Base-by-base conservation (phyloP, 2,797 vertebrate genomes). In the Eremophila alpestris region DNA sequence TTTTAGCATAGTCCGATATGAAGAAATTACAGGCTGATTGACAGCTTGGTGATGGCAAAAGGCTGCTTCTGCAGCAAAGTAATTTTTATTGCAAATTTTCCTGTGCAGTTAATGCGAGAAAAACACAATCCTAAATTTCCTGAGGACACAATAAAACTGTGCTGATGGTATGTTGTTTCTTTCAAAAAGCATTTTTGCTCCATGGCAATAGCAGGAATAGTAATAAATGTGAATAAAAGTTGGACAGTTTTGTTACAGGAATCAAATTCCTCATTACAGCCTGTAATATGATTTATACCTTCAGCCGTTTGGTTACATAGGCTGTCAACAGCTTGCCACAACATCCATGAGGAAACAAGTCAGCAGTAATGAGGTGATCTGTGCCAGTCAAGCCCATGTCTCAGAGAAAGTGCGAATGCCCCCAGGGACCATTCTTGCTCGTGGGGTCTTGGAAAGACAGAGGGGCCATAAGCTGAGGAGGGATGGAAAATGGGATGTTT, bases 1-100 rank as follows among this genome's bases (percentile, higher is more conserved):
- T 51, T 76, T 83, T 83, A 79, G 58, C 80, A 48, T 5, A 88
- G 77, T 76, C 75, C 6, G 0, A 76, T 70, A 86, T 22, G 32
- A 87, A 90, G 83, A 94, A 95, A 94, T 93, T 87, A 84, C 56
- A 87, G 75, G 52, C 49, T 94, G 94, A 95, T 9, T 93, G 95
- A 94, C 89, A 91, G 89, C 63, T 79, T 49, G 60, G 74, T 84
- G 87, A 94, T 91, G 70, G 76, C 52, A 70, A 95, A 94, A 71
- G 87, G 63, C 3, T 4, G 89, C 48, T 56, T 91, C 89, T 83
- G 73, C 62, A 83, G 77, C 26, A 6, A 95, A 96, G 85, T 77
- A 8, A 18, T 79, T 93, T 96, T 94, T 94, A 90, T 71, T 94
- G 85, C 80, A 96, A 89, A 87, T 94, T 93, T 91, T 82, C 54